These are phyloP conservation scores for Siniperca undulata DNA, from an alignment of 2,797 vertebrate species.

Conservation along the genomic window DNA sequence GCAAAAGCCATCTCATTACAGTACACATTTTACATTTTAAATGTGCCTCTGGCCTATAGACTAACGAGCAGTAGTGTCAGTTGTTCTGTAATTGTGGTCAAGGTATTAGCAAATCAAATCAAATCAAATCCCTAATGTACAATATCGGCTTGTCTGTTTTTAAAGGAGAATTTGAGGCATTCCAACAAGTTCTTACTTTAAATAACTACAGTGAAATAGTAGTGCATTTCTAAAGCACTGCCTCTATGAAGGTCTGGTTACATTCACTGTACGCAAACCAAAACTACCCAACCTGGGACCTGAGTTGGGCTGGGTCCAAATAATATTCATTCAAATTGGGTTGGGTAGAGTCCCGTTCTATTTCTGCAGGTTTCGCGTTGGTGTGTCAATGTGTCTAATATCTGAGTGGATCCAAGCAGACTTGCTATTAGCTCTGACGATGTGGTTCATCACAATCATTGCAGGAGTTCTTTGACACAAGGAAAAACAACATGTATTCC, in stretches of 20 bases:
- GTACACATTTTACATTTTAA: slow-evolving; percentile 49
- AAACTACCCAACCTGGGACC: not conserved
- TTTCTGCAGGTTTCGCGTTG: not conserved
- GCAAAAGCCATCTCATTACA: slow-evolving; percentile 60
- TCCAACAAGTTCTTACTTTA: not conserved
- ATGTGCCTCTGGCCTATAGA: slow-evolving; percentile 45
- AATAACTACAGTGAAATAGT: not conserved
- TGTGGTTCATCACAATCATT: not conserved
- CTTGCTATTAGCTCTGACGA: not conserved
- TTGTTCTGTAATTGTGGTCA: slow-evolving; percentile 19
- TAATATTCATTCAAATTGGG: not conserved
- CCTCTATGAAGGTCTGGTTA: not conserved
- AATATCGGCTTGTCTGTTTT: slow-evolving; percentile 15
- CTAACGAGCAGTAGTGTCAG: slow-evolving; percentile 32
- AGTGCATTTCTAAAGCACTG: not conserved
- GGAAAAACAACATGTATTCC: not conserved
- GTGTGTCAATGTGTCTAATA: not conserved
- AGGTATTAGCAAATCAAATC: slow-evolving; percentile 8
- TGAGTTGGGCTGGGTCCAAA: not conserved
- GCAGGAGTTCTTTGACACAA: not conserved
- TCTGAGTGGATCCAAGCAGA: not conserved
- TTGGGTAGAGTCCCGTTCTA: not conserved
- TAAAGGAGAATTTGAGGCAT: not conserved
- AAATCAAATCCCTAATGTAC: slow-evolving; percentile 22
- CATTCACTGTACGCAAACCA: not conserved